Evolutionary conservation across 2,888 invertebrate genomes (phyloP), one percentile per base, ranked within the genome.

Genomic region (Idaea straminata): DNA sequence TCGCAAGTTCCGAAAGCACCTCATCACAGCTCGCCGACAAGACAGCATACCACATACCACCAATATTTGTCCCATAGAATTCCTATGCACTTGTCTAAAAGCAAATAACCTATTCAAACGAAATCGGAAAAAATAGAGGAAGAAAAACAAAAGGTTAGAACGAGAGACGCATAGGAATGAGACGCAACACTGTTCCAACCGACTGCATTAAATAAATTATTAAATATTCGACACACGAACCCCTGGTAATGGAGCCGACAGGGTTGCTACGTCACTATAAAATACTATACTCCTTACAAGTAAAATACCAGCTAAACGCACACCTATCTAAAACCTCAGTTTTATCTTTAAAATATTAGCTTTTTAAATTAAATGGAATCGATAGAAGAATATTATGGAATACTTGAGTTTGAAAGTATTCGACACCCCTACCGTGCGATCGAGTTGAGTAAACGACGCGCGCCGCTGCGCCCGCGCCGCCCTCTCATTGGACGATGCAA

Each of bases 351-450:
- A 61, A 66, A 67, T 79, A 85, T 83, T 79, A 81, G 77, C 79
- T 81, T 81, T 86, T 81, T 86, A 82, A 85, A 88, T 88, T 87
- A 86, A 84, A 85, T 81, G 47, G 79, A 83, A 80, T 80, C 77
- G 71, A 82, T 72, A 77, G 80, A 81, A 82, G 79, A 83, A 81
- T 73, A 74, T 25, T 73, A 82, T 77, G 84, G 88, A 87, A 87
- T 10, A 81, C 80, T 83, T 74, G 83, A 80, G 83, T 89, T 89
- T 80, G 84, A 81, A 88, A 88, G 88, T 88, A 87, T 83, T 80
- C 83, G 89, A 85, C 91, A 91, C 83, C 91, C 92, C 91, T 92
- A 89, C 84, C 83, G 85, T 86, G 87, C 84, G 86, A 85, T 87
- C 64, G 62, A 69, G 47, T 85, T 84, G 87, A 88, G 86, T 86